Conservation (phyloP, 2,113 vertebrate species). For the Oreochromis tanganicae region DNA sequence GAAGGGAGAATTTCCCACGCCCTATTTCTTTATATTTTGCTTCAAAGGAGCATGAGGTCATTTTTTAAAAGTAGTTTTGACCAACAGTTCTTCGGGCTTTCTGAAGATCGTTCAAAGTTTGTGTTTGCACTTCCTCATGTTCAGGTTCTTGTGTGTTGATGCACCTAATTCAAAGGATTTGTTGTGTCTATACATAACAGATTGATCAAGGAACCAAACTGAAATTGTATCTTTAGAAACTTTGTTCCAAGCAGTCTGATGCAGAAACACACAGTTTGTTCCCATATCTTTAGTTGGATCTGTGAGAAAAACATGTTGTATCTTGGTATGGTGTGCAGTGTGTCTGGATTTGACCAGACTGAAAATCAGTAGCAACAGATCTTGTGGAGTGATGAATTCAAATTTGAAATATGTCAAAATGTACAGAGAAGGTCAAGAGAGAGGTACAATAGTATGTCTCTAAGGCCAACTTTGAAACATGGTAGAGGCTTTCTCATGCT, state of each 20-base stretch:
- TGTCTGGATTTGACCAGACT: not conserved
- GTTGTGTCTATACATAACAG: not conserved
- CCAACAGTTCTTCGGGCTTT: not conserved
- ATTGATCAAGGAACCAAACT: not conserved
- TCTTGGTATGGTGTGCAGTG: not conserved
- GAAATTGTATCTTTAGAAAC: not conserved
- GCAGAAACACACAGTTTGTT: not conserved
- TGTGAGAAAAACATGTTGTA: not conserved
- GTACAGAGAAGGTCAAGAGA: not conserved
- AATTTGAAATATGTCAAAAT: not conserved
- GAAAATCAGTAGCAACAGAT: not conserved
- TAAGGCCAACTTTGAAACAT: not conserved
- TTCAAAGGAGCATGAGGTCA: not conserved
- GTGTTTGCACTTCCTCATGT: not conserved
- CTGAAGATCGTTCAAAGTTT: not conserved
- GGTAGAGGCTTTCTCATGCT: not conserved
- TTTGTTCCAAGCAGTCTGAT: not conserved
- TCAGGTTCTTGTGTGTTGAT: not conserved
- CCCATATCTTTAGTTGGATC: not conserved
- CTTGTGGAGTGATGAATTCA: not conserved
- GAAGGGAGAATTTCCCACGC: not conserved
- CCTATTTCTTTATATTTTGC: not conserved
- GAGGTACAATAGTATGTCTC: not conserved
- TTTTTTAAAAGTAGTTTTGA: not conserved
- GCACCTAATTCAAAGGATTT: not conserved